Evolutionary conservation across 2,797 vertebrate species (phyloP).

Genomic region (Nothura maculosa): DNA sequence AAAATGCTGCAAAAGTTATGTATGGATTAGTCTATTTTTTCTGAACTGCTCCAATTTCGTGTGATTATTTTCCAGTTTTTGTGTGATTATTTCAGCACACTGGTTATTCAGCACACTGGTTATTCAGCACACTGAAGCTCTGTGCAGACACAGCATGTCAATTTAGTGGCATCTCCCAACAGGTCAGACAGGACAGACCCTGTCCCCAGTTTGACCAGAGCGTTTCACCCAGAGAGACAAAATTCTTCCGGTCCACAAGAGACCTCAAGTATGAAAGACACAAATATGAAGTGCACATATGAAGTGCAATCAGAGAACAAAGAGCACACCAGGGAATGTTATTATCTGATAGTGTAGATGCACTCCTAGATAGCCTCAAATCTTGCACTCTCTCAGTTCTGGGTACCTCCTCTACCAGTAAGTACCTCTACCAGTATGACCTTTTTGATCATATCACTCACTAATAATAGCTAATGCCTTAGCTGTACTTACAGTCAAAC

Average conservation of each 20-base stretch:
- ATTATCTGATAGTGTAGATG: not conserved
- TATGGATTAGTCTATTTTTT: not conserved
- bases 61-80: too few species aligned
- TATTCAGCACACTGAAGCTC: not conserved
- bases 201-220: fast-evolving
- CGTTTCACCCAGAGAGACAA: not conserved
- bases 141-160: not conserved
- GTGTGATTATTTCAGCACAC: too few species aligned
- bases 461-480: too few species aligned
- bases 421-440: not conserved
- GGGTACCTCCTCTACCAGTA: not conserved
- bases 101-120: too few species aligned
- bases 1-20: not conserved
- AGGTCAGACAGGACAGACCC: not conserved
- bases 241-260: not conserved
- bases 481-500: too few species aligned
- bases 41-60: not conserved
- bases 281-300: not conserved
- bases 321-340: not conserved
- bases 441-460: not conserved
- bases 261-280: not conserved
- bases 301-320: not conserved
- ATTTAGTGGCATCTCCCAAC: not conserved
- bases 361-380: not conserved
- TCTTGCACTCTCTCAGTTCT: not conserved